Base-by-base conservation (phyloP, 2,888 invertebrate species). In the Tubulanus polymorphus region DNA sequence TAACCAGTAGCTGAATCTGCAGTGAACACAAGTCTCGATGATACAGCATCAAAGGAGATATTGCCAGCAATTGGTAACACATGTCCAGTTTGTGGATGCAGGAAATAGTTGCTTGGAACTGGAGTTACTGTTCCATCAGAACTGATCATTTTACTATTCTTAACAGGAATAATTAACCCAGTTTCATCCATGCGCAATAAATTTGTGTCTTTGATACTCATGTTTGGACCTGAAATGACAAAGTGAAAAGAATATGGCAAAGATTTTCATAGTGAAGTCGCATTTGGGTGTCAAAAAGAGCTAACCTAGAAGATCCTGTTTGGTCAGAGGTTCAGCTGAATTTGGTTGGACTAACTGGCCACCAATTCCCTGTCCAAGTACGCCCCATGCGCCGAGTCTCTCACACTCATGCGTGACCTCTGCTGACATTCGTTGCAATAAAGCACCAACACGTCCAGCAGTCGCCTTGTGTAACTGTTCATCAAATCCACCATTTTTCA, bases 81-180 rank as follows among this genome's bases (percentile, higher is more conserved):
- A 26, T 64, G 62, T 2, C 74, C 75, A 1, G 75, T 76, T 59
- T 74, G 72, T 27, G 74, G 73, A 54, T 76, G 74, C 1, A 76
- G 55, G 60, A 73, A 74, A 60, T 65, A 64, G 51, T 71, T 64
- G 1, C 56, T 37, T 5, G 75, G 74, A 5, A 74, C 64, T 1
- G 63, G 62, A 12, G 56, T 54, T 8, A 66, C 55, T 3, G 56
- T 63, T 5, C 73, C 73, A 54, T 70, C 67, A 15, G 65, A 67
- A 20, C 66, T 41, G 27, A 71, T 10, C 70, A 76, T 75, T 59
- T 68, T 62, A 1, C 66, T 51, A 2, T 65, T 71, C n/a, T 60
- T 15, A 47, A 65, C 68, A 18, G 74, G 71, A 41, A 61, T 55
- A 45, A 72, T 61, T 15, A 76, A 63, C 6, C 76, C 75, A n/a